A percentile compares a stretch with the other conserved stretches of the same genome.
Conservation (phyloP, 2,797 vertebrate species). For the Valencia hispanica region DNA sequence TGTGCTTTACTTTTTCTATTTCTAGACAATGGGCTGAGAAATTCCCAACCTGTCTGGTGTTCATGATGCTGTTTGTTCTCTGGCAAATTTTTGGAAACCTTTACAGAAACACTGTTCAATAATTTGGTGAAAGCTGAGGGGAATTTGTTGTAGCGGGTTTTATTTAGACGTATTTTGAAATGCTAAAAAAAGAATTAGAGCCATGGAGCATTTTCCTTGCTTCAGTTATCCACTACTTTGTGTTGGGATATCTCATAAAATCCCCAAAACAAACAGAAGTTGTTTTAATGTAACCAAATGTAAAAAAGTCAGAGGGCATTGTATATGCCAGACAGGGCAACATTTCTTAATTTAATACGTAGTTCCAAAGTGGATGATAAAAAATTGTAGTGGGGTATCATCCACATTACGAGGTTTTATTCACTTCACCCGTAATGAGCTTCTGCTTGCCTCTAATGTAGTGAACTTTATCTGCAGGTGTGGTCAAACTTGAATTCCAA, state of each 20-base stretch:
- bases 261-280: neutral
- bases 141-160: neutral
- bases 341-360: neutral
- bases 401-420: constrained; percentile 21
- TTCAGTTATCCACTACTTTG: neutral
- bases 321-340: neutral
- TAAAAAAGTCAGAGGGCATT: neutral
- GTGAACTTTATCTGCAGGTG: constrained; percentile 58
- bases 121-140: neutral
- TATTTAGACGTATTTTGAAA: neutral
- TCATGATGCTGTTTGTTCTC: neutral
- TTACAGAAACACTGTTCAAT: neutral
- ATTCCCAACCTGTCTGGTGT: neutral
- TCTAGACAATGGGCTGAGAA: neutral
- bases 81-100: neutral
- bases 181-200: neutral
- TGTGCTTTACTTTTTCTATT: neutral
- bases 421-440: constrained; percentile 22
- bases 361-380: constrained; percentile 31
- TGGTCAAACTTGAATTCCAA: constrained; percentile 45
- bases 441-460: constrained; percentile 24
- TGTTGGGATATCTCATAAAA: neutral
- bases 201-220: neutral
- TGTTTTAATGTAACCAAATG: neutral
- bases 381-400: constrained; percentile 14